These are phyloP conservation scores for Eueremaeus valkanovi DNA, from an alignment of 2,888 invertebrate species.

Conservation along the genomic window DNA sequence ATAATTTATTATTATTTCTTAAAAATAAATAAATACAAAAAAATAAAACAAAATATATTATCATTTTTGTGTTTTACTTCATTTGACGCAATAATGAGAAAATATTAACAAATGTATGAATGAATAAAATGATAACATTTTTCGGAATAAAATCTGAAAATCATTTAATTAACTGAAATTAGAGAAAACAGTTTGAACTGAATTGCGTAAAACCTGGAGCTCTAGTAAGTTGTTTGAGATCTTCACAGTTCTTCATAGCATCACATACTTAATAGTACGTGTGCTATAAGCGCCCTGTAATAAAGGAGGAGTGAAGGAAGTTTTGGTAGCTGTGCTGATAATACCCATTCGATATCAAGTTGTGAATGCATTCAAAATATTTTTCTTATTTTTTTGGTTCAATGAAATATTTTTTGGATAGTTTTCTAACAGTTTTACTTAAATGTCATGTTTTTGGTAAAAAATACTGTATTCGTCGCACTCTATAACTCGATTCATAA, in stretches of 20 bases:
- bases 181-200: background rate
- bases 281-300: constrained; percentile 7
- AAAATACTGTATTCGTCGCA: background rate
- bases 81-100: background rate
- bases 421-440: background rate
- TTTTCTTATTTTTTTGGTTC: background rate
- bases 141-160: background rate
- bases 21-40: background rate
- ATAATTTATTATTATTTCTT: background rate
- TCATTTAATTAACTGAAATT: background rate
- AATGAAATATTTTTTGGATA: too few relatives aligned
- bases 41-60: background rate
- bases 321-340: background rate
- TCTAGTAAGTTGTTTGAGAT: background rate
- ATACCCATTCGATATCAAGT: background rate
- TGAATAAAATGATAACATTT: constrained; percentile 8
- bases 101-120: background rate
- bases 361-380: constrained; percentile 17
- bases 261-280: too few relatives aligned
- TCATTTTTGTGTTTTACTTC: background rate
- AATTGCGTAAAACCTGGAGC: constrained; percentile 19
- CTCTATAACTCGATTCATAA: too few relatives aligned
- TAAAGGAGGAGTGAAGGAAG: constrained; percentile 20
- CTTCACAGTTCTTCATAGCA: background rate
- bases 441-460: background rate